These are phyloP conservation scores for Enteromius paludinosus DNA, from an alignment of 2,797 vertebrate species.

Conservation along the genomic window DNA sequence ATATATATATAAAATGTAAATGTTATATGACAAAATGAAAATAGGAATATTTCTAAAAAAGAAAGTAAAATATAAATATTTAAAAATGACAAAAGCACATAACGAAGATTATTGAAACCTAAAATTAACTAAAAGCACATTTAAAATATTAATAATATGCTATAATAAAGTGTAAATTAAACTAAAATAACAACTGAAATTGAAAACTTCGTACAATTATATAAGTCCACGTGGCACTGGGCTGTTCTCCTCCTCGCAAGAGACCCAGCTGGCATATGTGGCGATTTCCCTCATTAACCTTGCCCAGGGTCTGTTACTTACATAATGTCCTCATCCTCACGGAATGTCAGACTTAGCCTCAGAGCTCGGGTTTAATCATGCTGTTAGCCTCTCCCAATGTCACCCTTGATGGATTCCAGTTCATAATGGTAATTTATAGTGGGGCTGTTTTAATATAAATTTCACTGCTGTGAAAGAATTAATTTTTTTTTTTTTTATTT, in stretches of 20 bases:
- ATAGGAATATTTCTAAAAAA: background rate
- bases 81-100: background rate
- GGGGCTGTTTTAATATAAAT: background rate
- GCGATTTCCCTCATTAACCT: slow-evolving; percentile 14
- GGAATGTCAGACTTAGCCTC: background rate
- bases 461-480: background rate
- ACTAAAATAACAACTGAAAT: background rate
- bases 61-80: background rate
- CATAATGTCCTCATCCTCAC: slow-evolving; percentile 30
- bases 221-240: background rate
- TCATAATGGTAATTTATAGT: background rate
- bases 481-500: no score
- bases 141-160: background rate
- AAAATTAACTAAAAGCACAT: background rate
- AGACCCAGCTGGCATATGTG: slow-evolving; percentile 13
- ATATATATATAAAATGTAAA: background rate
- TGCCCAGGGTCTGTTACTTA: slow-evolving; percentile 14
- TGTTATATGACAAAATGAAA: background rate
- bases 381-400: background rate
- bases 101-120: background rate
- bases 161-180: background rate
- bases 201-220: background rate
- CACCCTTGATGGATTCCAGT: background rate
- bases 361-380: background rate
- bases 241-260: background rate